Percentiles rank a stretch among this genome's conserved stretches.
phyloP scores from a whole-genome alignment of 64 coral and sea anemone genomes.

The Platygyra sinensis region DNA sequence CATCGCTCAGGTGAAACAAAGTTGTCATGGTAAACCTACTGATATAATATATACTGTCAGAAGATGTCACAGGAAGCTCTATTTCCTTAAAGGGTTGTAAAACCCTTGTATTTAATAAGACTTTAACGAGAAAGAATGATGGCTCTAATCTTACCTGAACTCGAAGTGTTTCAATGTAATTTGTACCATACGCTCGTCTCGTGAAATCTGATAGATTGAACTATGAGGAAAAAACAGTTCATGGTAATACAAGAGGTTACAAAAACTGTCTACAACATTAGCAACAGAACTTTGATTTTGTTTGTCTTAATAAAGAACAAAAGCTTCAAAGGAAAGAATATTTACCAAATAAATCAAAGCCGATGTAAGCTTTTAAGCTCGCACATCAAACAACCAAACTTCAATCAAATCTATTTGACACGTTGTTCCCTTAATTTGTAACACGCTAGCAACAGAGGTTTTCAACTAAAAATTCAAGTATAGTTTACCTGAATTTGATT shows the following conservation, averaged over 20 bases:
- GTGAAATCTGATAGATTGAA: constrained; percentile 99
- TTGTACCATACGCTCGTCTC: constrained; percentile 95
- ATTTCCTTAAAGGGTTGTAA: no score
- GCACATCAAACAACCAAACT: neutral
- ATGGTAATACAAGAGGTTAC: neutral
- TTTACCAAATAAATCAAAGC: neutral
- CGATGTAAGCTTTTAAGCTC: neutral
- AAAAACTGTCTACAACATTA: neutral
- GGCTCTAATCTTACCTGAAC: constrained; percentile 77
- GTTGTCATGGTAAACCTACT: no score
- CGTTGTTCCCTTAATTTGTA: neutral
- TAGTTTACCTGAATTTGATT: constrained; percentile 97
- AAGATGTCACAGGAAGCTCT: no score
- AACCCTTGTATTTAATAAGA: no score
- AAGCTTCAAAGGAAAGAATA: neutral
- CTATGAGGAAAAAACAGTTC: constrained; percentile 46
- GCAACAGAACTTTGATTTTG: neutral
- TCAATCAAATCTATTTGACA: neutral
- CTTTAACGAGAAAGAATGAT: no score
- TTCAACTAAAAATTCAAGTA: neutral
- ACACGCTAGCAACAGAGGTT: constrained; percentile 6
- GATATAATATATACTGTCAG: no score
- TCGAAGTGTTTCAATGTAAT: constrained; percentile 98
- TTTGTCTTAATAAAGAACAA: neutral
- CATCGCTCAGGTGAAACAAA: no score